These are phyloP conservation scores for Hippocampus mohnikei DNA, from an alignment of 2,113 vertebrate genomes.

Conservation along the genomic window DNA sequence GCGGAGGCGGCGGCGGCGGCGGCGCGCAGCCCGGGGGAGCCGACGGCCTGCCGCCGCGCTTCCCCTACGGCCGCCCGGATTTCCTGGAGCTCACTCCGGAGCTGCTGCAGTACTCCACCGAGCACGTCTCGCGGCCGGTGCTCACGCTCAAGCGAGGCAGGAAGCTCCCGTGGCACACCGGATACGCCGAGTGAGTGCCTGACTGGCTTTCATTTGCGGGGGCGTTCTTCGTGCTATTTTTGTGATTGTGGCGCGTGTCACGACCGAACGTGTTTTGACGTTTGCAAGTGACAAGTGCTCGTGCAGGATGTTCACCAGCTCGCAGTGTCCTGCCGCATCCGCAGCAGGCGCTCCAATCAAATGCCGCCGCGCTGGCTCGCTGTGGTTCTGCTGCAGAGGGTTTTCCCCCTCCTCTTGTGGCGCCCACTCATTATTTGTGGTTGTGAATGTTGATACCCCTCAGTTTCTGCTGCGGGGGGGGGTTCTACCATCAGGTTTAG, in stretches of 20 bases:
- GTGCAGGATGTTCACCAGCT: slow-evolving; percentile 33
- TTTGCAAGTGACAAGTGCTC: not conserved
- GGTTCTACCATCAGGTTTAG: not conserved
- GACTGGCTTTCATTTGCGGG: not conserved
- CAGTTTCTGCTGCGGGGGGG: not conserved
- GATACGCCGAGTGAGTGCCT: slow-evolving; percentile 89
- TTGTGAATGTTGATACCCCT: not conserved
- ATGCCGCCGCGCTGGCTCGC: not conserved
- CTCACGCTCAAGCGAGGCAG: slow-evolving; percentile 79
- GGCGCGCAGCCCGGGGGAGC: slow-evolving; percentile 58
- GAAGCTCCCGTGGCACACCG: slow-evolving; percentile 85
- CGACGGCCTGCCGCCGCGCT: slow-evolving; percentile 73
- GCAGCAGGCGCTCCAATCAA: slow-evolving; percentile 23
- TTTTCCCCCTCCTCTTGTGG: not conserved
- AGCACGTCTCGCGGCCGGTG: slow-evolving; percentile 85
- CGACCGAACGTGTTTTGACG: not conserved
- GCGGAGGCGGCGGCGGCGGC: slow-evolving; percentile 52
- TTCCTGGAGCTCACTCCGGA: slow-evolving; percentile 86
- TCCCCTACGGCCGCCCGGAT: slow-evolving; percentile 81
- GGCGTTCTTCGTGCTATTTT: not conserved
- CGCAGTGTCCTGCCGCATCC: slow-evolving; percentile 44
- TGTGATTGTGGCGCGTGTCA: not conserved
- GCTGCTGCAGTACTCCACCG: slow-evolving; percentile 85
- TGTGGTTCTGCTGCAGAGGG: not conserved
- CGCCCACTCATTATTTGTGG: not conserved